Evolutionary conservation across 2,888 invertebrate species (phyloP).

Genomic region (Acronicta psi): DNA sequence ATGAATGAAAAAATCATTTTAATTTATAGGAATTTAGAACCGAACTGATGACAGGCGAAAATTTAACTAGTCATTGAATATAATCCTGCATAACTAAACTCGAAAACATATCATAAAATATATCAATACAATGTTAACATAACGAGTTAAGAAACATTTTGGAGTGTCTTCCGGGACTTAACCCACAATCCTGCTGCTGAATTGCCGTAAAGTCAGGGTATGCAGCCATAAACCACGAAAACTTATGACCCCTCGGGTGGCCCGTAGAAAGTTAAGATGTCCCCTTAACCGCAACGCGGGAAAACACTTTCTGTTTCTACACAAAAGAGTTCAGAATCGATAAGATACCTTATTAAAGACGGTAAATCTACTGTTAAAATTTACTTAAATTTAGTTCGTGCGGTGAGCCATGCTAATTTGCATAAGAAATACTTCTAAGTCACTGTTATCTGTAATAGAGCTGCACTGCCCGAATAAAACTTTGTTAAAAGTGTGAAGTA

Average conservation of each 20-base stretch:
- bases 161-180: slow-evolving; percentile 15
- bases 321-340: slow-evolving; percentile 40
- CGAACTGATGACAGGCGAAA: too few relatives aligned
- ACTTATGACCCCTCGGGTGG: slow-evolving; percentile 51
- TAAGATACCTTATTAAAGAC: slow-evolving; percentile 18
- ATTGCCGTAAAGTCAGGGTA: slow-evolving; percentile 35
- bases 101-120: neutral
- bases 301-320: slow-evolving; percentile 37
- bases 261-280: slow-evolving; percentile 52
- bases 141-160: slow-evolving; percentile 35
- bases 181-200: slow-evolving; percentile 30
- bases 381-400: slow-evolving; percentile 30
- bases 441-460: slow-evolving; percentile 23
- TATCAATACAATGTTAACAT: slow-evolving; percentile 18
- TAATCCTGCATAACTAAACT: too few relatives aligned
- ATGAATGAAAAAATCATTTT: too few relatives aligned
- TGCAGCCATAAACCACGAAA: slow-evolving; percentile 53
- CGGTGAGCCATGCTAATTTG: slow-evolving; percentile 27
- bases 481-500: slow-evolving; percentile 41
- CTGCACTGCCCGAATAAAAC: slow-evolving; percentile 40
- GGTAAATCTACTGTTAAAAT: slow-evolving; percentile 29
- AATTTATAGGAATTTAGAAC: too few relatives aligned
- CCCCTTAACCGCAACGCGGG: slow-evolving; percentile 19
- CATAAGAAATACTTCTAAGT: slow-evolving; percentile 26
- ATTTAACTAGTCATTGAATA: too few relatives aligned